phyloP scores from a whole-genome alignment of 92 coral and sea anemone species.

The Desmophyllum pertusum region DNA sequence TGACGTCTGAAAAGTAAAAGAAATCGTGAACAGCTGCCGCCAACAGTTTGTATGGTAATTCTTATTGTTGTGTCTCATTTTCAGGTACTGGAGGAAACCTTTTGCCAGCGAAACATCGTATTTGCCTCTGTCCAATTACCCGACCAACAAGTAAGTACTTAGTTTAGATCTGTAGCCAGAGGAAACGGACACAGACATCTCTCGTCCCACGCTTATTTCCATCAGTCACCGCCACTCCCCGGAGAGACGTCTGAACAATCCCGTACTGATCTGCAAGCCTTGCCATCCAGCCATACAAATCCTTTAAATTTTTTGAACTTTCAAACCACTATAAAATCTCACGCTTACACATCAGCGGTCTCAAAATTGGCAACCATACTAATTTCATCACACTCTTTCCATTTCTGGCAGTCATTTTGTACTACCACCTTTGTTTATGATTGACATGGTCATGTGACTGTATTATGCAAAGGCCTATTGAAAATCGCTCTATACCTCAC shows the following conservation, averaged over 20 bases:
- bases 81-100: conserved; percentile 78
- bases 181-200: not conserved
- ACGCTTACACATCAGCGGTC: too few species aligned
- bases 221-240: not conserved
- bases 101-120: conserved; percentile 60
- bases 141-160: conserved; percentile 47
- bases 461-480: too few species aligned
- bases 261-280: too few species aligned
- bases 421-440: too few species aligned
- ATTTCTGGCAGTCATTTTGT: too few species aligned
- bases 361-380: too few species aligned
- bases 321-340: too few species aligned
- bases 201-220: not conserved
- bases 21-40: not conserved
- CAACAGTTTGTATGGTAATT: not conserved
- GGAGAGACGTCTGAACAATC: not conserved
- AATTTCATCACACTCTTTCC: too few species aligned
- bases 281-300: too few species aligned
- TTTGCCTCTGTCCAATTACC: conserved; percentile 71
- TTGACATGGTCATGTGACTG: not conserved
- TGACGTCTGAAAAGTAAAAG: not conserved
- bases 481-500: not conserved
- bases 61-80: not conserved
- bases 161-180: not conserved
- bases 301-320: too few species aligned